These are phyloP conservation scores for Brachyhypopomus occidentalis DNA, from an alignment of 2,113 vertebrate genomes.

Conservation along the genomic window DNA sequence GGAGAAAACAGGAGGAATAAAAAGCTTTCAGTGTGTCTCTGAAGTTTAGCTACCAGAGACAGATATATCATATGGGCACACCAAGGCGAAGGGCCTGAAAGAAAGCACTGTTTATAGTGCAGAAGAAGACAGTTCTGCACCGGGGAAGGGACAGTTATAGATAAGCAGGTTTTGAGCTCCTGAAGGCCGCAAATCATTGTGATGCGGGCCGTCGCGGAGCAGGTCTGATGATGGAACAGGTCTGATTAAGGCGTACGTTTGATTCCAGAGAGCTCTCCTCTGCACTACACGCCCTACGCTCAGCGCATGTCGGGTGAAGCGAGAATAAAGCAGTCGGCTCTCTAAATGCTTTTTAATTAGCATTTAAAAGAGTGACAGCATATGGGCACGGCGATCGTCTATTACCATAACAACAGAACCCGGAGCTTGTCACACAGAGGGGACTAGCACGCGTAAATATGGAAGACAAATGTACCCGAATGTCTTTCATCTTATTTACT, in stretches of 20 bases:
- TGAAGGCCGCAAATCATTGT: slow-evolving; percentile 26
- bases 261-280: slow-evolving; percentile 39
- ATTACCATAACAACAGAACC: slow-evolving; percentile 50
- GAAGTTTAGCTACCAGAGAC: slow-evolving; percentile 45
- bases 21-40: slow-evolving; percentile 49
- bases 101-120: neutral
- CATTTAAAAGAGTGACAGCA: slow-evolving; percentile 62
- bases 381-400: slow-evolving; percentile 43
- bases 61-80: slow-evolving; percentile 18
- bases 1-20: slow-evolving; percentile 44
- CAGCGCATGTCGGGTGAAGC: slow-evolving; percentile 31
- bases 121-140: neutral
- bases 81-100: neutral
- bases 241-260: slow-evolving; percentile 12
- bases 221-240: too few species aligned
- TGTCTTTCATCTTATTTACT: slow-evolving; percentile 33
- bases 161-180: slow-evolving; percentile 5
- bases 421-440: slow-evolving; percentile 19
- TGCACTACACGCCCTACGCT: slow-evolving; percentile 11
- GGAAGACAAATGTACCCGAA: slow-evolving; percentile 34
- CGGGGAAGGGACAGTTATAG: neutral
- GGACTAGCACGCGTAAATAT: slow-evolving; percentile 35
- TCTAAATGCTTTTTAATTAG: slow-evolving; percentile 65
- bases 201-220: neutral
- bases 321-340: slow-evolving; percentile 52